Conservation (phyloP, 2,888 invertebrate genomes). For the Drosophila recens region DNA sequence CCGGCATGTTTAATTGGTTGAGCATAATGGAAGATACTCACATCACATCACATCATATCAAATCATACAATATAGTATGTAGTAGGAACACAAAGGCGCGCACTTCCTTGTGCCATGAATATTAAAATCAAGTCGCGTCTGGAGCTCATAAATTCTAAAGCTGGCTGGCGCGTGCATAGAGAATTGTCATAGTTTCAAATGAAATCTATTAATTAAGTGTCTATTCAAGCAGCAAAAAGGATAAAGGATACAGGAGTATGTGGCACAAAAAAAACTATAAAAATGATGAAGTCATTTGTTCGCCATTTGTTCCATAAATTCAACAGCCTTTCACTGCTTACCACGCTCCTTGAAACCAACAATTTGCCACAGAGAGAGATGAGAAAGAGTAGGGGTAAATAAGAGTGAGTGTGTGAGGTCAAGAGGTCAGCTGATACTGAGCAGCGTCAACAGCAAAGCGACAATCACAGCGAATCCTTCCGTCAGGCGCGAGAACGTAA, state of each 20-base stretch:
- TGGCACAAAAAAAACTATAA: slow-evolving; percentile 3
- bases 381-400: neutral
- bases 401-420: slow-evolving; percentile 9
- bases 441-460: slow-evolving; percentile 6
- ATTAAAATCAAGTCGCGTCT: slow-evolving; percentile 44
- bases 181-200: slow-evolving; percentile 31
- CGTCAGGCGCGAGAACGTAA: slow-evolving; percentile 62
- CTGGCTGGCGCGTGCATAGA: slow-evolving; percentile 41
- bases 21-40: slow-evolving; percentile 68
- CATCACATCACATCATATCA: slow-evolving; percentile 7
- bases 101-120: slow-evolving; percentile 58
- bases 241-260: slow-evolving; percentile 9
- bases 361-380: slow-evolving; percentile 14
- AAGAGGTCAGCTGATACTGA: slow-evolving; percentile 17
- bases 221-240: neutral
- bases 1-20: slow-evolving; percentile 68
- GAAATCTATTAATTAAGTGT: slow-evolving; percentile 54
- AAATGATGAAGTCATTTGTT: slow-evolving; percentile 63
- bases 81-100: slow-evolving; percentile 49
- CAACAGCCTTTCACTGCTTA: slow-evolving; percentile 41
- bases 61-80: slow-evolving; percentile 12
- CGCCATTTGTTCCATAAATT: neutral
- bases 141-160: slow-evolving; percentile 46
- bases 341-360: slow-evolving; percentile 53
- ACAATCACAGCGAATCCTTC: slow-evolving; percentile 51